Conservation (phyloP, 2,797 vertebrate species). For the Ctenochaetus hawaiiensis region DNA sequence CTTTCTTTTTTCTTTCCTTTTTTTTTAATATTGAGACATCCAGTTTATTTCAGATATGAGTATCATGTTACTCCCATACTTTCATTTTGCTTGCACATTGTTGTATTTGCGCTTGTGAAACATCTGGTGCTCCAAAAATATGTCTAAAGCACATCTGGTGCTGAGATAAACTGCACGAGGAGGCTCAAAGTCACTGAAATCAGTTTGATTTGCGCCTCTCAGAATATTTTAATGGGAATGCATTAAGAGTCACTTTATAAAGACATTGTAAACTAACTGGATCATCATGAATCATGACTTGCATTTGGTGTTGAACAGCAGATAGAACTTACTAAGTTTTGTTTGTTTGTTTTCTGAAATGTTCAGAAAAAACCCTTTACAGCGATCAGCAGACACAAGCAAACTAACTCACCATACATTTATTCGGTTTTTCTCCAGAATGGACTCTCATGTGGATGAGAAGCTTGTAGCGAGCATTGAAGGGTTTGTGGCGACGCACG, state of each 20-base stretch:
- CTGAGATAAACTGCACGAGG: too few species aligned
- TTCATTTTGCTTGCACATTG: not conserved
- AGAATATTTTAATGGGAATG: too few species aligned
- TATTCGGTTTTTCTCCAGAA: slow-evolving; percentile 99
- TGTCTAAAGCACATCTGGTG: too few species aligned
- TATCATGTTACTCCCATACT: not conserved
- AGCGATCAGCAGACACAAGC: not conserved
- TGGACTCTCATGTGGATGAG: slow-evolving; percentile 99
- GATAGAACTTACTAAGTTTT: not conserved
- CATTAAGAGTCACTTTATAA: too few species aligned
- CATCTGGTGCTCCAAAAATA: not conserved
- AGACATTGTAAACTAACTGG: too few species aligned
- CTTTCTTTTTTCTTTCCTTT: too few species aligned
- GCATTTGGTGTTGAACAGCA: not conserved
- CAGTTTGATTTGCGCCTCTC: too few species aligned
- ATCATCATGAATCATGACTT: not conserved
- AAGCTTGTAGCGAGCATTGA: slow-evolving; percentile 99
- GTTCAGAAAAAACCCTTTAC: not conserved
- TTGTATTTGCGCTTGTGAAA: not conserved
- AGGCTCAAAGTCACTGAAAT: too few species aligned
- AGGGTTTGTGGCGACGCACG: slow-evolving; percentile 96
- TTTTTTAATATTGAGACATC: not conserved
- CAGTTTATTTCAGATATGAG: not conserved
- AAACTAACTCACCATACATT: slow-evolving; percentile 95
- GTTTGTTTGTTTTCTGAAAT: not conserved